Evolutionary conservation across 1,140 invertebrate species (phyloP), one percentile per base, ranked within the genome.

Genomic region (Andricus grossulariae): DNA sequence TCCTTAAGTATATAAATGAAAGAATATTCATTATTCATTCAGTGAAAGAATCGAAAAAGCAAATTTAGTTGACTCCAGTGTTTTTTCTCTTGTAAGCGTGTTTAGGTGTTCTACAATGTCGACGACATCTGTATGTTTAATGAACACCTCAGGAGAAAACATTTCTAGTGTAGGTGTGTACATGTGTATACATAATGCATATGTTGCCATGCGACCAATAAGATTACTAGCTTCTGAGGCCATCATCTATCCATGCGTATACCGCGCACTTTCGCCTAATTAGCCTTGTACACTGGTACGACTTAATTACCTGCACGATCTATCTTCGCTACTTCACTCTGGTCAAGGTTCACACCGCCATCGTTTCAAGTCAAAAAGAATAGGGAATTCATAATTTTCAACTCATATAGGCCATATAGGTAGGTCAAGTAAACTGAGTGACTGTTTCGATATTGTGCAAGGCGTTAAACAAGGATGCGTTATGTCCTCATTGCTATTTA

Each of bases 221-320:
- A 60, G 73, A 70, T 21, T 50, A 19, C 72, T 72, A 73, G 52
- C 50, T 51, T 60, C n/a, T 73, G 21, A 57, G 76, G 72, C 76
- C 77, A 76, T 84, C 79, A 79, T 75, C 50, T 81, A 79, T 84
- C 79, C 83, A 84, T 80, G 79, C 77, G 80, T 84, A 82, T 79
- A 76, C 73, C 83, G 79, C 80, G 79, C 60, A 66, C 79, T 82
- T 84, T 80, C 81, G 78, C 80, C 80, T 81, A 82, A 84, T 84
- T 82, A 82, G 81, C 76, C 78, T 80, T 75, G 51, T 81, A 80
- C 82, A 80, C 78, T 74, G 77, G 73, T 82, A 82, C 81, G 81
- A 82, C 81, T 82, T 84, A 82, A 84, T 84, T 84, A 82, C 77
- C 75, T 76, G 76, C 79, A 81, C 80, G 80, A 84, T 78, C 71